These are phyloP conservation scores for Hycleus phaleratus DNA, from an alignment of 1,140 invertebrate species.

Conservation along the genomic window DNA sequence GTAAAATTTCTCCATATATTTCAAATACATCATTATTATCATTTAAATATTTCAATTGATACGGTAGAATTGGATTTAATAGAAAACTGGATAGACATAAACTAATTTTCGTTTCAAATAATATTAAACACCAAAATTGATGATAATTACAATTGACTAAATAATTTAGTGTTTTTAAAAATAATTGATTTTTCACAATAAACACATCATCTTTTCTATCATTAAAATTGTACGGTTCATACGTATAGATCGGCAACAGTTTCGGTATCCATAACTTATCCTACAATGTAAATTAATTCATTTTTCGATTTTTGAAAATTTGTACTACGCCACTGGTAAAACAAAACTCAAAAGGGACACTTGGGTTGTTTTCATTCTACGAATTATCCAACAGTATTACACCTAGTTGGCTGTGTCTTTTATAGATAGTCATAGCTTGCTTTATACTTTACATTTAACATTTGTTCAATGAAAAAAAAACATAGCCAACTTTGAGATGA, in stretches of 20 bases:
- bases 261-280: constrained; percentile 30
- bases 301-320: background rate
- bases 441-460: too few species aligned
- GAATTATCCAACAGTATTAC: too few species aligned
- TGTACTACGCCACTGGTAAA: too few species aligned
- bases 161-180: constrained; percentile 26
- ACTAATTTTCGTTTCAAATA: constrained; percentile 27
- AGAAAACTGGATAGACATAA: constrained; percentile 27
- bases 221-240: constrained; percentile 24
- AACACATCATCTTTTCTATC: constrained; percentile 22
- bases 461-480: too few species aligned
- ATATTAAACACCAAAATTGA: constrained; percentile 35
- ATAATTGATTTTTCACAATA: constrained; percentile 22
- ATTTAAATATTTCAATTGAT: constrained; percentile 27
- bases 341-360: too few species aligned
- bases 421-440: too few species aligned
- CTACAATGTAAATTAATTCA: constrained; percentile 13
- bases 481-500: too few species aligned
- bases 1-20: constrained; percentile 26
- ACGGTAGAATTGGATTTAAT: constrained; percentile 22
- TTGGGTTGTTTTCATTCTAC: too few species aligned
- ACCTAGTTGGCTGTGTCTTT: too few species aligned
- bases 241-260: constrained; percentile 15
- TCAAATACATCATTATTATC: constrained; percentile 13
- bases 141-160: constrained; percentile 31